A percentile compares a stretch with the other conserved stretches of the same genome.
These are phyloP conservation scores for Callinectes sapidus DNA, from an alignment of 2,888 invertebrate genomes.

Conservation along the genomic window DNA sequence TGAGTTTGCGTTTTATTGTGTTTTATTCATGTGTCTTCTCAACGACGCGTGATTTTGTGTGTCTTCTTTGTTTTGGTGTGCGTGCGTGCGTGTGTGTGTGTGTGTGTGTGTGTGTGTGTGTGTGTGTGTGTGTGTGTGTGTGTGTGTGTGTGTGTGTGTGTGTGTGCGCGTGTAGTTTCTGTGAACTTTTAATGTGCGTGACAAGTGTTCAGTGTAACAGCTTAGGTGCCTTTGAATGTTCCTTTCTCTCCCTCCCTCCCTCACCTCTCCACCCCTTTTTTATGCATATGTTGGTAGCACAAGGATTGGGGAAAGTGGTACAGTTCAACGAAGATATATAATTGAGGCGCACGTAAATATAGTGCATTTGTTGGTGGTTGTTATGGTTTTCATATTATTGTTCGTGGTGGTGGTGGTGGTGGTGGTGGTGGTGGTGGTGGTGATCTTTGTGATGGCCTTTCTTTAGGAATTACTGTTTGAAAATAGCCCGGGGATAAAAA, in stretches of 20 bases:
- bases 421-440: not conserved
- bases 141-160: conserved; percentile 12
- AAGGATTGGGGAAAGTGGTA: not conserved
- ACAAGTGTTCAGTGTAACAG: not conserved
- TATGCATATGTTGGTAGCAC: not conserved
- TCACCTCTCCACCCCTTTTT: not conserved
- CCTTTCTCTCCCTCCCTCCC: not conserved
- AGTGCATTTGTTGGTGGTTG: not conserved
- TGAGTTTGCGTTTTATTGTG: not conserved
- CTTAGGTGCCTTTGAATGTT: not conserved
- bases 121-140: conserved; percentile 25
- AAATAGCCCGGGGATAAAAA: not conserved
- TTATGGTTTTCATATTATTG: not conserved
- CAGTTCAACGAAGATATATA: not conserved
- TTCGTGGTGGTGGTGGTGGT: not conserved
- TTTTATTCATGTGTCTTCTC: not conserved
- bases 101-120: conserved; percentile 3
- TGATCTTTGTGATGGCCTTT: not conserved
- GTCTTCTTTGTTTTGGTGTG: not conserved
- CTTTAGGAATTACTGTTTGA: not conserved
- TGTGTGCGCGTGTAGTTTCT: not conserved
- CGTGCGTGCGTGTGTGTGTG: not conserved
- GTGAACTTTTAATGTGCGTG: not conserved
- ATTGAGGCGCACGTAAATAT: not conserved
- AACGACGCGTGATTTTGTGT: not conserved